Conservation (phyloP, 2,113 vertebrate genomes). For the Columba livia region DNA sequence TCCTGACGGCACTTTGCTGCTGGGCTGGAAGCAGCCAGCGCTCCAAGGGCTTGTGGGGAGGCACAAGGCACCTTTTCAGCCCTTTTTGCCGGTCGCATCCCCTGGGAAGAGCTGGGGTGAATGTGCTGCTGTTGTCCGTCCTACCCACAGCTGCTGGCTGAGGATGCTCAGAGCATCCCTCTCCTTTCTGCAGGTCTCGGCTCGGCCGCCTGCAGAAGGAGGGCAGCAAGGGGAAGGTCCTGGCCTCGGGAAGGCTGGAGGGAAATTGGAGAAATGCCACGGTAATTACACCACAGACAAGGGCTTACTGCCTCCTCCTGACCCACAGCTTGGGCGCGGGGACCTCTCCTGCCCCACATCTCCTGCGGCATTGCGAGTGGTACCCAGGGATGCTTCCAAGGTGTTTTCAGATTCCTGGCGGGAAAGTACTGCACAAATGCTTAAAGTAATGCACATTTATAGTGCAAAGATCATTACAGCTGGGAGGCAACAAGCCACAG, state of each 20-base stretch:
- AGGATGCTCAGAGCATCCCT: background rate
- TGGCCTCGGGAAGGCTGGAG: background rate
- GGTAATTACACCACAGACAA: rapidly evolving
- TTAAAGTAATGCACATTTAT: rapidly evolving
- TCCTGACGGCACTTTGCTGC: background rate
- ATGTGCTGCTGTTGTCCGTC: rapidly evolving
- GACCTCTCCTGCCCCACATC: background rate
- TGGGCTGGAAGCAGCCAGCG: background rate
- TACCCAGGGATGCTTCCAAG: background rate
- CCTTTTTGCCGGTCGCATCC: background rate
- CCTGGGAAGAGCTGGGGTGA: background rate
- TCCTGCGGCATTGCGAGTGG: rapidly evolving
- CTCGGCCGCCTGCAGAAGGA: background rate
- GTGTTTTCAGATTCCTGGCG: background rate
- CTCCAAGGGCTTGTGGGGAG: background rate
- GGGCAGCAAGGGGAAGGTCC: background rate
- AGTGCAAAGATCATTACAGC: background rate
- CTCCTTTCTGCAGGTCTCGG: background rate
- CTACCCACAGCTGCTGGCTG: background rate
- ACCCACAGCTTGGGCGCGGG: rapidly evolving
- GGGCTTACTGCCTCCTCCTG: background rate
- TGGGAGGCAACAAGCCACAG: background rate
- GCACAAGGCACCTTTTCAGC: background rate
- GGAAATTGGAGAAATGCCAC: rapidly evolving
- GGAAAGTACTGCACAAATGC: rapidly evolving